Evolutionary conservation across 2,888 invertebrate species (phyloP), one percentile per base, ranked within the genome.

Genomic region (Orthosia gothica): DNA sequence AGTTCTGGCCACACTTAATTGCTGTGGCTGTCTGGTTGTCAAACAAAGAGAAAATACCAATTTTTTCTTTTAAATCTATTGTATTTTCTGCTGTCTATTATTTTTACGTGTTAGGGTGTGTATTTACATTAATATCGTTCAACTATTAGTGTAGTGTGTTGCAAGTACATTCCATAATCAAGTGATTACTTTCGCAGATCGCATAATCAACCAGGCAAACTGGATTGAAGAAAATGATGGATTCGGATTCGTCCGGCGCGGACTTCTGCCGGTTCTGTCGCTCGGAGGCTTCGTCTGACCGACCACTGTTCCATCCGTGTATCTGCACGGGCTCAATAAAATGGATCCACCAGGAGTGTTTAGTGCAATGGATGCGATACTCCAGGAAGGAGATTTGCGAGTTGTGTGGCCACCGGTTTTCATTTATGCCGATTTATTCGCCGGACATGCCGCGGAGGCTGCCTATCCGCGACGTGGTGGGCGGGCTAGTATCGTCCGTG

Each of bases 281-380:
- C 83, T 99, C 99, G 85, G 99, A 99, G 94, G 99, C 98, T 61
- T 97, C 98, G 61, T 97, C 98, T 18, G 99, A 99, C 90, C 97
- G 99, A 85, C 99, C 99, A 1, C 97, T 99, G 15, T 99, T 99
- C 94, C 99, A 99, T 95, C 99, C 99, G 0, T 99, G 99, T 94
- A 99, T 99, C 71, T 99, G 99, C 93, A 99, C 99, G 45, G 99
- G 99, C 70, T 99, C 99, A 88, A 99, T 99, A 89, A 99, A 99
- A 96, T 99, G 99, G 97, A 99, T 99, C 78, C 99, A 99, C 95
- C 99, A 99, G 95, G 99, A 99, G 92, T 99, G 99, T 95, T 97
- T 99, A 81, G 98, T 99, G 89, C 99, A 99, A 96, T 99, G 99
- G 99, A 98, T 99, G 98, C 98, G 99, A 84, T 99, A 99, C 94